phyloP scores from a whole-genome alignment of 2,113 vertebrate genomes.

The Phaethon lepturus region DNA sequence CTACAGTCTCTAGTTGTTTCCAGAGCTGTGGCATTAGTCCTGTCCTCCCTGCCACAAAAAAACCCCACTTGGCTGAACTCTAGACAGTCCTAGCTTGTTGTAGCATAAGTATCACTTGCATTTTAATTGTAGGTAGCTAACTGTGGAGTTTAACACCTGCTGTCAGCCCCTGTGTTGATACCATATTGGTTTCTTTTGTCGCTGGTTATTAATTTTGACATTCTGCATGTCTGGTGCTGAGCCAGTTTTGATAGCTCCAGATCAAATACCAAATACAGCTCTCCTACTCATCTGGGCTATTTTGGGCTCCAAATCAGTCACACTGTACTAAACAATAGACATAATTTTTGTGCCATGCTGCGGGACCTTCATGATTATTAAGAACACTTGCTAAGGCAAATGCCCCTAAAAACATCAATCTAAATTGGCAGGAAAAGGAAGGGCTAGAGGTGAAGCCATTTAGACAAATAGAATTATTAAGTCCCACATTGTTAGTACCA shows the following conservation, averaged over 20 bases:
- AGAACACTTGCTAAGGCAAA: neutral
- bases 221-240: neutral
- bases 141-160: neutral
- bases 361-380: neutral
- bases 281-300: neutral
- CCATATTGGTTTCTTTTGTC: neutral
- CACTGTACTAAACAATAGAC: neutral
- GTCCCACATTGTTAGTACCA: neutral
- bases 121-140: neutral
- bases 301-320: neutral
- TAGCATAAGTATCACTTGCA: neutral
- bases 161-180: neutral
- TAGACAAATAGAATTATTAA: neutral
- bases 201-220: neutral
- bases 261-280: neutral
- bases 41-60: neutral
- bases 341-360: neutral
- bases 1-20: neutral
- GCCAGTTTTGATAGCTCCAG: neutral
- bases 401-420: neutral
- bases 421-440: neutral
- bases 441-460: neutral
- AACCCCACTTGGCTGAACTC: neutral
- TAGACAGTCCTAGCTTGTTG: neutral
- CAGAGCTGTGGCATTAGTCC: neutral